Evolutionary conservation across 2,113 vertebrate species (phyloP).

Genomic region (Acrocephalus kingi): DNA sequence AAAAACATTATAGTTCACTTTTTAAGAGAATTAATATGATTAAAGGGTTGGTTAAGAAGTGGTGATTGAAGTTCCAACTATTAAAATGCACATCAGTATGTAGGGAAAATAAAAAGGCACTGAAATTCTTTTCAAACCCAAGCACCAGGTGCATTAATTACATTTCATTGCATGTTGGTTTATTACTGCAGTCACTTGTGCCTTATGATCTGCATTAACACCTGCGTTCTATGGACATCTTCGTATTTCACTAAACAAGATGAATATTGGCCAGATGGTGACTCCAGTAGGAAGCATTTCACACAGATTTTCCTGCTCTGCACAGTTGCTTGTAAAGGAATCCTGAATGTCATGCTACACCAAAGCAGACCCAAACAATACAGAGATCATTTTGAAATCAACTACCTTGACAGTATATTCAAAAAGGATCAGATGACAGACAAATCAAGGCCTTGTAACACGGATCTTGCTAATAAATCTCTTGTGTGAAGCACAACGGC

Average conservation of each 20-base stretch:
- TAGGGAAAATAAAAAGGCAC: slow-evolving; percentile 31
- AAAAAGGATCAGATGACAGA: not conserved
- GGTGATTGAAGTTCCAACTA: slow-evolving; percentile 6
- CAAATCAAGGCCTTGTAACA: not conserved
- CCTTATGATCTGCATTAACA: slow-evolving; percentile 64
- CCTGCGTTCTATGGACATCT: slow-evolving; percentile 67
- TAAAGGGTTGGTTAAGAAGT: not conserved
- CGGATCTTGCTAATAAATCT: not conserved
- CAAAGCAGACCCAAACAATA: slow-evolving; percentile 27
- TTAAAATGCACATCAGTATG: not conserved
- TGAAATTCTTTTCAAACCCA: slow-evolving; percentile 17
- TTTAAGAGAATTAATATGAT: slow-evolving; percentile 15
- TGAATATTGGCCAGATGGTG: slow-evolving; percentile 78
- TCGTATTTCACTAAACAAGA: slow-evolving; percentile 70
- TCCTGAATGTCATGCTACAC: slow-evolving; percentile 66
- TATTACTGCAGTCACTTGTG: slow-evolving; percentile 68
- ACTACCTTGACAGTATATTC: not conserved
- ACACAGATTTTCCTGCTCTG: slow-evolving; percentile 44
- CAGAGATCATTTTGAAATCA: not conserved
- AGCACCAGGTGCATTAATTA: slow-evolving; percentile 74
- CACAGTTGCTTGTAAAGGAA: slow-evolving; percentile 72
- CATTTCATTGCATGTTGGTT: slow-evolving; percentile 68
- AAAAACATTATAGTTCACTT: not conserved
- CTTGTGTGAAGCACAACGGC: not conserved
- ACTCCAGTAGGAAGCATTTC: slow-evolving; percentile 69